phyloP scores from a whole-genome alignment of 2,113 vertebrate genomes.

The Equus przewalskii region DNA sequence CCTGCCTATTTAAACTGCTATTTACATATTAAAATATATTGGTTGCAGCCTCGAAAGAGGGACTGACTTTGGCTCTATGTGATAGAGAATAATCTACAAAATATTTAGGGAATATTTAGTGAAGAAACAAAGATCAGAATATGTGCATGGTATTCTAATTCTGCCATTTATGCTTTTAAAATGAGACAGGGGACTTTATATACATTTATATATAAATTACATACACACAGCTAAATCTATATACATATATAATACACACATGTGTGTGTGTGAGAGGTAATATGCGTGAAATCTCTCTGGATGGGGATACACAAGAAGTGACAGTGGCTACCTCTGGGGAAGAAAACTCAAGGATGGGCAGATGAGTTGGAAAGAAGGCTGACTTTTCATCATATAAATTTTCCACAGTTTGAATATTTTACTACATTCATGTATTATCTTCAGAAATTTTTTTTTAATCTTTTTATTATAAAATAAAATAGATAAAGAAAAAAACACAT shows the following conservation, averaged over 20 bases:
- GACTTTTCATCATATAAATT: background rate
- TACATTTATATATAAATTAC: background rate
- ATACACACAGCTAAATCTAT: background rate
- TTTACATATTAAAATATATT: background rate
- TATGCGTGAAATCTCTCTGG: background rate
- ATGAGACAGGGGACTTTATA: background rate
- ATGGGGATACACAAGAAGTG: background rate
- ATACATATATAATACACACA: background rate
- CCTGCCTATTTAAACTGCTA: background rate
- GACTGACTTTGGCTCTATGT: background rate
- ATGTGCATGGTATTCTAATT: background rate
- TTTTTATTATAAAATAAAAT: background rate
- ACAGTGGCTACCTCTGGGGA: background rate
- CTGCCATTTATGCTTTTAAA: background rate
- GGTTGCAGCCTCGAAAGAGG: background rate
- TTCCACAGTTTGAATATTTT: conserved; percentile 12
- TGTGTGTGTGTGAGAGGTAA: background rate
- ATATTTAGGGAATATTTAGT: background rate
- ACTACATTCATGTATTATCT: background rate
- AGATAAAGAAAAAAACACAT: background rate
- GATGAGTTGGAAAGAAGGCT: background rate
- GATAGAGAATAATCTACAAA: background rate
- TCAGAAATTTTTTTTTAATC: background rate
- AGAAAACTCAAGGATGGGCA: background rate
- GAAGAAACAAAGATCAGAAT: background rate